Evolutionary conservation across 2,113 vertebrate species (phyloP).

Genomic region (Cyanoramphus novaezelandiae): DNA sequence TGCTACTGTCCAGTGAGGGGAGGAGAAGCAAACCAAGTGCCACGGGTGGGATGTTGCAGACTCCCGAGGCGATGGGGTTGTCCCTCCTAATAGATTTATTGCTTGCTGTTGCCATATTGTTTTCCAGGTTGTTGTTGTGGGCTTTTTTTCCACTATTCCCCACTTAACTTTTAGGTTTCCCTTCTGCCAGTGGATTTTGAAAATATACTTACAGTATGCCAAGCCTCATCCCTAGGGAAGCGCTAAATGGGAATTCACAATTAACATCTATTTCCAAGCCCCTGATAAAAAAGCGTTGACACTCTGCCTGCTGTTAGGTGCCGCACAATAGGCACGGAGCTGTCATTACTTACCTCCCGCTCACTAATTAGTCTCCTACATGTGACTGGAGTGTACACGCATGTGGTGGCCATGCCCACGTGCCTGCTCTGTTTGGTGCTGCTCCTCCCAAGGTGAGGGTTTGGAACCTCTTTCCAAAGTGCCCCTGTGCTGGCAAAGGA

Average conservation of each 20-base stretch:
- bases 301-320: neutral
- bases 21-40: neutral
- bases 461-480: neutral
- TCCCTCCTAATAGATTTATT: neutral
- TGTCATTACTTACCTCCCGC: neutral
- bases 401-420: accelerated
- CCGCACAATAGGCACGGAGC: neutral
- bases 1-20: accelerated
- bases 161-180: neutral
- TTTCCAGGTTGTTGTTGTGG: neutral
- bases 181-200: neutral
- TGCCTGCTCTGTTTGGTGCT: neutral
- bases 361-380: neutral
- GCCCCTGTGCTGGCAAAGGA: neutral
- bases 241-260: neutral
- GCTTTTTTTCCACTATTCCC: neutral
- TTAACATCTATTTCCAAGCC: neutral
- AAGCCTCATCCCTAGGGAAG: neutral
- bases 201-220: neutral
- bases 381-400: neutral
- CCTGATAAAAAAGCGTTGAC: neutral
- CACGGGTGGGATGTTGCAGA: neutral
- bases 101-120: accelerated
- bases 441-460: neutral
- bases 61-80: neutral